phyloP scores from a whole-genome alignment of 2,888 invertebrate genomes.

The Petrophora chlorosata region DNA sequence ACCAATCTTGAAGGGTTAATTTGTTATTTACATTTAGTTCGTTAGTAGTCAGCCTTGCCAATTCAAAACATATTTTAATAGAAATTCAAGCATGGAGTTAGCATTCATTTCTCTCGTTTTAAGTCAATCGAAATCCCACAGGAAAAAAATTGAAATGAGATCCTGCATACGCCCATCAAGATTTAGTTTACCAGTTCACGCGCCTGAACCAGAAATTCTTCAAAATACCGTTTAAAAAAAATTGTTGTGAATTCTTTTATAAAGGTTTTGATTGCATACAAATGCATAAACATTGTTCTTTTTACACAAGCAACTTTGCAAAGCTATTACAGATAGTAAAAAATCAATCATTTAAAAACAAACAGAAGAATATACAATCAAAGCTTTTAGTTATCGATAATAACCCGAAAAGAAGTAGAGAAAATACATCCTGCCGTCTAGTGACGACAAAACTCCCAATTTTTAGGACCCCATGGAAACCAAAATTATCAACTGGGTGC shows the following conservation, averaged over 20 bases:
- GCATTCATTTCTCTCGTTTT: not conserved
- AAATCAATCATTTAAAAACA: too few species aligned
- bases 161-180: slow-evolving; percentile 8
- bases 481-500: slow-evolving; percentile 1
- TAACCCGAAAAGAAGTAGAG: too few species aligned
- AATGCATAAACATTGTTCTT: too few species aligned
- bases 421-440: not conserved
- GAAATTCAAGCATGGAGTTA: not conserved
- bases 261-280: not conserved
- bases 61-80: not conserved
- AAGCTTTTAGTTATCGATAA: too few species aligned
- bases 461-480: not conserved
- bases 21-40: slow-evolving; percentile 3
- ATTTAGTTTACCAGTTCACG: slow-evolving; percentile 12
- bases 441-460: not conserved
- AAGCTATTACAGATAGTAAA: too few species aligned
- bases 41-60: slow-evolving; percentile 1
- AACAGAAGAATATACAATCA: too few species aligned
- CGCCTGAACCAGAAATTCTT: too few species aligned
- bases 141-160: too few species aligned
- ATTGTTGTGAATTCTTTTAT: not conserved
- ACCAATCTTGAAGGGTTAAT: slow-evolving; percentile 4
- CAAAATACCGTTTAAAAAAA: not conserved
- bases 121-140: not conserved
- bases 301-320: too few species aligned